Evolutionary conservation across 2,113 vertebrate species (phyloP).

Genomic region (Microtus oregoni): DNA sequence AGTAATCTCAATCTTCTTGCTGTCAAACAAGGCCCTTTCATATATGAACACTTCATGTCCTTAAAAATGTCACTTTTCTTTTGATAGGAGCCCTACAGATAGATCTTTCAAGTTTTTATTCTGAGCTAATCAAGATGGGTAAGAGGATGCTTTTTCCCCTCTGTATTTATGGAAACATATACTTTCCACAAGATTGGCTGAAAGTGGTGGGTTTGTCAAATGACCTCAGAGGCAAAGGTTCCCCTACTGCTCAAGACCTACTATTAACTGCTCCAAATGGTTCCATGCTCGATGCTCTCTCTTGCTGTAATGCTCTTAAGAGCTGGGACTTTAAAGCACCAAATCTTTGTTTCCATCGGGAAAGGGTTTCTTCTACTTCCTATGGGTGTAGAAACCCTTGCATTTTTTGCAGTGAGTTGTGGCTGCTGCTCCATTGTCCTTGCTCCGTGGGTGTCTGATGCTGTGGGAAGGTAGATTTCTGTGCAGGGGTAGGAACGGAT

Average conservation of each 20-base stretch:
- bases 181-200: constrained; percentile 41
- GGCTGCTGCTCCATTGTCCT: background rate
- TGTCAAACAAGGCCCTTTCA: constrained; percentile 57
- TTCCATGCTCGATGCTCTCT: background rate
- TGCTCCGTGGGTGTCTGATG: background rate
- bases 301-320: background rate
- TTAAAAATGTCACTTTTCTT: constrained; percentile 67
- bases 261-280: constrained; percentile 35
- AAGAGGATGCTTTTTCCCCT: constrained; percentile 38
- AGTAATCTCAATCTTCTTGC: constrained; percentile 60
- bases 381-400: background rate
- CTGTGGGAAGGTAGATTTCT: background rate
- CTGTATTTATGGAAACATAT: constrained; percentile 62
- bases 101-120: constrained; percentile 45
- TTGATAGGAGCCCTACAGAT: constrained; percentile 44
- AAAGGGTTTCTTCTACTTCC: constrained; percentile 31
- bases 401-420: background rate
- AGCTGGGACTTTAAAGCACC: background rate
- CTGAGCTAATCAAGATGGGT: constrained; percentile 27
- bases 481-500: background rate
- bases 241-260: constrained; percentile 11
- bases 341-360: constrained; percentile 41
- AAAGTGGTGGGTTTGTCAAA: constrained; percentile 38
- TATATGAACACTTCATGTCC: constrained; percentile 29
- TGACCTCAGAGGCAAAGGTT: constrained; percentile 4